A percentile compares a stretch with the other conserved stretches of the same genome.
Conservation (phyloP, 2,113 vertebrate genomes). For the Nycticryphes semicollaris region DNA sequence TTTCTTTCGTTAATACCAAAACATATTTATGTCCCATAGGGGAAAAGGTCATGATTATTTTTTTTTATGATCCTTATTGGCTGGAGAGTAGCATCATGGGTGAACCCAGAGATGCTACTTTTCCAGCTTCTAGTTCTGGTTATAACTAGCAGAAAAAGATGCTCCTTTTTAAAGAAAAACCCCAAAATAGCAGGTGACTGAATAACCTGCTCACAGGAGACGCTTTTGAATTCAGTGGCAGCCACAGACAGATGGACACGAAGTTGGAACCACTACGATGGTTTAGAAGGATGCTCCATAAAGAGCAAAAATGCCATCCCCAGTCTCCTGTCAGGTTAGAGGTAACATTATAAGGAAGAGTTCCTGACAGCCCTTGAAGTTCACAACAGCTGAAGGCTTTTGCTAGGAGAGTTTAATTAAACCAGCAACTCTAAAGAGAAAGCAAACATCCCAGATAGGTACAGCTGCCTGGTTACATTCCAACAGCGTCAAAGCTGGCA, state of each 20-base stretch:
- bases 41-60: background rate
- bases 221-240: background rate
- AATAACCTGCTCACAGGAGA: background rate
- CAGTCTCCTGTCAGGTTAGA: background rate
- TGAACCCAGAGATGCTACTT: background rate
- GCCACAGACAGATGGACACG: background rate
- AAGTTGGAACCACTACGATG: background rate
- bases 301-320: background rate
- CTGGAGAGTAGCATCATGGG: background rate
- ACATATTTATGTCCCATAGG: background rate
- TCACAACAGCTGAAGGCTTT: background rate
- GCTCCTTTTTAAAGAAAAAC: background rate
- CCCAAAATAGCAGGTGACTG: background rate
- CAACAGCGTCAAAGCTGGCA: background rate
- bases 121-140: background rate
- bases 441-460: background rate
- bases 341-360: background rate
- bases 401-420: background rate
- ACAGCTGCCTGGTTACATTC: background rate
- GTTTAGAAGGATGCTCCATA: background rate
- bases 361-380: background rate
- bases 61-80: background rate
- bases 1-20: background rate
- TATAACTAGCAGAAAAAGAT: background rate
- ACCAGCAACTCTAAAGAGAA: background rate